A percentile compares a stretch with the other conserved stretches of the same genome.
phyloP scores from a whole-genome alignment of 37 sponge, comb jelly and placozoan species.

The Halisarca cf. caerulea region DNA sequence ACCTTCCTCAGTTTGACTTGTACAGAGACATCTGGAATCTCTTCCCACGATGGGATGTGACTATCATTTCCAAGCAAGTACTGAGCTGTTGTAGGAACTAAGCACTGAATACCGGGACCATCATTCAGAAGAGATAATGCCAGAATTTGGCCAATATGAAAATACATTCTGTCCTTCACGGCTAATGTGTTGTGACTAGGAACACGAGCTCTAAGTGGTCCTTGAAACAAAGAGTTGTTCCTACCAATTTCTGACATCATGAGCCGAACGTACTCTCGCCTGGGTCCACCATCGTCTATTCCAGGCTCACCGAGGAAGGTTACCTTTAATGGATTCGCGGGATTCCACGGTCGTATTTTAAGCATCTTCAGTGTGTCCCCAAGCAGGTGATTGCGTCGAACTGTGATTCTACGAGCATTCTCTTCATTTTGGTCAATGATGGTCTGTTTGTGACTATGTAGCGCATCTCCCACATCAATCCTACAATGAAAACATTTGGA shows the following conservation, averaged over 20 bases:
- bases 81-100: no score
- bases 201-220: not conserved
- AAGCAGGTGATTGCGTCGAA: not conserved
- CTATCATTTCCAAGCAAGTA: not conserved
- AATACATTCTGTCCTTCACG: not conserved
- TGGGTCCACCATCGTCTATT: no score
- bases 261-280: not conserved
- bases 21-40: not conserved
- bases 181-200: not conserved
- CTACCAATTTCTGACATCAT: not conserved
- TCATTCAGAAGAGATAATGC: not conserved
- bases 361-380: not conserved
- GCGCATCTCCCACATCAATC: no score
- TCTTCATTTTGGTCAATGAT: no score
- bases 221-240: not conserved
- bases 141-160: not conserved
- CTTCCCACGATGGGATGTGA: not conserved
- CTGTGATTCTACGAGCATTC: not conserved
- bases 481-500: no score
- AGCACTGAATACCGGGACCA: not conserved
- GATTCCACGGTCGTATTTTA: not conserved
- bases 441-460: no score
- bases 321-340: not conserved
- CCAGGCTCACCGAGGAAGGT: no score
- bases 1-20: constrained; percentile 16